phyloP scores from a whole-genome alignment of 2,113 vertebrate genomes.

The Psophia crepitans region DNA sequence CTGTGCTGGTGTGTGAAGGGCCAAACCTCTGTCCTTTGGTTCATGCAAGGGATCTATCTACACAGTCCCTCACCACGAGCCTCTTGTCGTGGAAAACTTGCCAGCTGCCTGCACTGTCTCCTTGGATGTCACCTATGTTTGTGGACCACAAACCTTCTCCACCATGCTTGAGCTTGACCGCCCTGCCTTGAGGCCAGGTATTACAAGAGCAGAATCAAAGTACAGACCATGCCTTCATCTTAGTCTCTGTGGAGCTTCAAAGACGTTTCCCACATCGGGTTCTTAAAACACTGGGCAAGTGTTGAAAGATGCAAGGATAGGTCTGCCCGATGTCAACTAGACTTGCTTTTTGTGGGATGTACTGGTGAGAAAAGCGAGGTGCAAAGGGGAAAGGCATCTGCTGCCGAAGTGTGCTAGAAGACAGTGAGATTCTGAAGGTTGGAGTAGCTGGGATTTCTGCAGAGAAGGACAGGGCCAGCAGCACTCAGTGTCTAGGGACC shows the following conservation, averaged over 20 bases:
- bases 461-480: background rate
- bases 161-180: background rate
- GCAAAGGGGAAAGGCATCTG: background rate
- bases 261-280: background rate
- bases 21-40: background rate
- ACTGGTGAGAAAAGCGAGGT: background rate
- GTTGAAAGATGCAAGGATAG: background rate
- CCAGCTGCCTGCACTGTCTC: background rate
- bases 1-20: no score
- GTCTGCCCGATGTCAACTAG: background rate
- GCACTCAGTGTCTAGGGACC: background rate
- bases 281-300: background rate
- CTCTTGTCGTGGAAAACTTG: background rate
- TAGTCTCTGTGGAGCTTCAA: background rate
- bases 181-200: background rate
- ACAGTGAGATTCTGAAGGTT: background rate
- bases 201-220: background rate
- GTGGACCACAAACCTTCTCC: background rate
- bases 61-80: background rate
- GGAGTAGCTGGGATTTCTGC: background rate
- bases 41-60: background rate
- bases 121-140: background rate
- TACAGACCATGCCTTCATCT: background rate
- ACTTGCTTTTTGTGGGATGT: background rate
- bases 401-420: background rate